Base-by-base conservation (phyloP, 2,113 vertebrate species). In the Psophia crepitans region DNA sequence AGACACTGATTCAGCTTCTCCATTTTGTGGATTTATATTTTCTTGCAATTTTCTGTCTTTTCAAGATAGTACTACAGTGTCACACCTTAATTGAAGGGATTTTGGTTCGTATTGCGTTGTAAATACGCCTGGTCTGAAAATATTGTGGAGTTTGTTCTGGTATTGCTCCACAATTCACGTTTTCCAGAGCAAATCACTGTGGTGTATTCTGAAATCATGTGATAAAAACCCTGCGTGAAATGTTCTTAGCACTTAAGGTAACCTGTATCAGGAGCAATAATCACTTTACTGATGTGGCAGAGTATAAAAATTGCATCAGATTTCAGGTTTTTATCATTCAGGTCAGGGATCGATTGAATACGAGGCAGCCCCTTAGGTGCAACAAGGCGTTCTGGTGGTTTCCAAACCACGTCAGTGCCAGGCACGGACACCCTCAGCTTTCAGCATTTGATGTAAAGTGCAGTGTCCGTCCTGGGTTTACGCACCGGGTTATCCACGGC, bases 401-500 rank as follows among this genome's bases (percentile, higher is more conserved):
- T 8, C 43, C 33, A 26, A 15, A 14, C 21, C 51, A n/a, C 10
- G 2, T 7, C 28, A 63, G 33, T 54, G 68, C 15, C 70, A 44
- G 43, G 48, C 57, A 8, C 37, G 56, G 63, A 2, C 10, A 2
- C 27, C 9, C 3, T 28, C 69, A 28, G 39, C 9, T 37, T 27
- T 22, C 37, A 89, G 63, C 32, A 4, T 11, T 28, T 16, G 32
- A 7, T 46, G 54, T 24, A 8, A 39, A 24, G 33, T 20, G 65
- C 51, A 6, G 28, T 70, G 43, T 11, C n/a, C 9, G 3, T 22
- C 32, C 49, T 10, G 5, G 32, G 22, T 64, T 76, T 28, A 11
- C 1, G 4, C 21, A 6, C 41, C 3, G 5, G 43, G 4, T 86
- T 48, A 5, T 37, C 69, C 14, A 0, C 4, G 33, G 56, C 26